Conservation (phyloP, 2,888 invertebrate species). For the Conus canariensis region DNA sequence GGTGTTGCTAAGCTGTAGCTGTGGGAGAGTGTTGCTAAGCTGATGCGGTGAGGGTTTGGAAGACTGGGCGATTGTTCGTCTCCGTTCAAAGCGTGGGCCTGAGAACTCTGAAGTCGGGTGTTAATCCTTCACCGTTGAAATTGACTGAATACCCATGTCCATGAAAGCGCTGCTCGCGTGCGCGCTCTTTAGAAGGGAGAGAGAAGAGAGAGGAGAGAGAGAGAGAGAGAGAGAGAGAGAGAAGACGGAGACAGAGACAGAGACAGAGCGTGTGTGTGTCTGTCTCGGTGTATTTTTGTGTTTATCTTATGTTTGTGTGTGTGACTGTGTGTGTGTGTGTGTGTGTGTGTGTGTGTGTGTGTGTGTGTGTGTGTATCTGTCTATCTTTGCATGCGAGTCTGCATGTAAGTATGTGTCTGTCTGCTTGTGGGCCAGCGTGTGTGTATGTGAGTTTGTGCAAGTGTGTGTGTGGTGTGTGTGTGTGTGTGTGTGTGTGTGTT, state of each 20-base stretch:
- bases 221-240: background rate
- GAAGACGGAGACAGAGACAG: background rate
- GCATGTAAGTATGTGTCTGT: background rate
- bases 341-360: slow-evolving; percentile 10
- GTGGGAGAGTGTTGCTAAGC: too few species aligned
- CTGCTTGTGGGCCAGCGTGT: background rate
- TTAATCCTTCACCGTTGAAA: too few species aligned
- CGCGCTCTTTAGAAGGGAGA: too few species aligned
- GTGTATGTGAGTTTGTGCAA: background rate
- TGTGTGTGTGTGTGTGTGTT: background rate
- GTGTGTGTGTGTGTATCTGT: background rate
- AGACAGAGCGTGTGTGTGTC: background rate
- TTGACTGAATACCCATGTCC: too few species aligned
- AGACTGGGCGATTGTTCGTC: too few species aligned
- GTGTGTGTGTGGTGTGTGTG: background rate
- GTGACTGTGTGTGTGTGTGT: background rate
- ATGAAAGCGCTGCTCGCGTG: too few species aligned
- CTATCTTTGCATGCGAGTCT: background rate
- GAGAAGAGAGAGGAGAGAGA: too few species aligned
- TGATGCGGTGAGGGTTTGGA: too few species aligned
- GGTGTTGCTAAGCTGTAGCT: too few species aligned
- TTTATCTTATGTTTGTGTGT: background rate
- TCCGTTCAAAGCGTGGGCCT: too few species aligned
- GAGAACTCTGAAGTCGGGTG: too few species aligned
- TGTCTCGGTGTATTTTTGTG: background rate